Evolutionary conservation across 2,797 vertebrate genomes (phyloP).

Genomic region (Eulemur albifrons): DNA sequence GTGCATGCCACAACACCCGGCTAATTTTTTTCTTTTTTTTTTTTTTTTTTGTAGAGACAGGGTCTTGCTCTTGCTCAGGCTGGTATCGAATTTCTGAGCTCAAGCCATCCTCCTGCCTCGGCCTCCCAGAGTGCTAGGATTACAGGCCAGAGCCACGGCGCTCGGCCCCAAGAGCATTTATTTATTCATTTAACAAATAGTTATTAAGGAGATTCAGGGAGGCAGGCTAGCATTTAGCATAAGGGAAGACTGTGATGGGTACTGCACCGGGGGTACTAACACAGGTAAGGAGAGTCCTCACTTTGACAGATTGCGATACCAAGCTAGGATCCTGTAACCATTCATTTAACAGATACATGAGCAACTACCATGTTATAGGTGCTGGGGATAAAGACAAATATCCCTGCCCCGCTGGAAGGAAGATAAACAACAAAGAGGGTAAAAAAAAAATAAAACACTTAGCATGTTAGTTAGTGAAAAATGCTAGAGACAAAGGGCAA

Average conservation of each 20-base stretch:
- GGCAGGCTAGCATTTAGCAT: not conserved
- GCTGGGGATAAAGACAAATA: not conserved
- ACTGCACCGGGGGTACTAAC: not conserved
- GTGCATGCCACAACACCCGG: rapidly evolving
- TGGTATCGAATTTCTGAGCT: too few relatives aligned
- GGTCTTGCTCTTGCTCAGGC: too few relatives aligned
- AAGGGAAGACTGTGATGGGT: not conserved
- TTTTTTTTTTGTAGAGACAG: too few relatives aligned
- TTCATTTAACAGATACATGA: not conserved
- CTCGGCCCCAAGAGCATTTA: too few relatives aligned
- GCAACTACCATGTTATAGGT: not conserved
- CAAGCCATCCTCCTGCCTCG: too few relatives aligned
- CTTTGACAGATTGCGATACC: not conserved
- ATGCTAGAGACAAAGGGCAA: not conserved
- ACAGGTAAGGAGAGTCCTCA: not conserved
- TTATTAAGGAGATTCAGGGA: not conserved
- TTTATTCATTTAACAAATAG: too few relatives aligned
- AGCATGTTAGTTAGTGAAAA: not conserved
- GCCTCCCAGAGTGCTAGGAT: too few relatives aligned
- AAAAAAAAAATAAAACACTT: not conserved
- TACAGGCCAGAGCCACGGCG: too few relatives aligned
- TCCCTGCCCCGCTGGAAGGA: not conserved
- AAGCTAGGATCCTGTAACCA: not conserved
- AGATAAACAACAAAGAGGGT: not conserved
- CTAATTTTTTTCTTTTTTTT: too few relatives aligned